A percentile compares a stretch with the other conserved stretches of the same genome.
Conservation (phyloP, 2,113 vertebrate genomes). For the Motacilla alba region DNA sequence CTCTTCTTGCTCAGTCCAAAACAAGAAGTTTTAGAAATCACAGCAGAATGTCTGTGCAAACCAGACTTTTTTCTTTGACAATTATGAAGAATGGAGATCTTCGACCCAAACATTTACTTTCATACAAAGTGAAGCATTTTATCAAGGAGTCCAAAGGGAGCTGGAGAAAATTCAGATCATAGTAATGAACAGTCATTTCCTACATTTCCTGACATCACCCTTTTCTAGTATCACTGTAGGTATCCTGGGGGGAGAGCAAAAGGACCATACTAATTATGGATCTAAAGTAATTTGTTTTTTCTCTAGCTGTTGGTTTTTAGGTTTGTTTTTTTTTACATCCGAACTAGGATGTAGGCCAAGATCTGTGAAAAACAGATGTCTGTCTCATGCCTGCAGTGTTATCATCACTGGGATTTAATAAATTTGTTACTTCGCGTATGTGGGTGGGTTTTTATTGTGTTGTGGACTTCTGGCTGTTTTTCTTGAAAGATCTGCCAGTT, state of each 20-base stretch:
- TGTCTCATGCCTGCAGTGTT: neutral
- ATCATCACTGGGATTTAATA: neutral
- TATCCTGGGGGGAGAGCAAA: neutral
- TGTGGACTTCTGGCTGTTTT: neutral
- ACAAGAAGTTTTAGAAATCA: neutral
- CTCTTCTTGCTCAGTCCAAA: neutral
- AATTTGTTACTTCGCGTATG: neutral
- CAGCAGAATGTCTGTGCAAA: neutral
- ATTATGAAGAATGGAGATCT: neutral
- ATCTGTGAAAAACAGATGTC: slow-evolving; percentile 24
- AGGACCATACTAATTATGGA: neutral
- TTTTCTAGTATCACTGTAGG: neutral
- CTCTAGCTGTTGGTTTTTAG: neutral
- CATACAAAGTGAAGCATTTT: neutral
- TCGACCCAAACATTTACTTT: neutral
- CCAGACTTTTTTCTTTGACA: neutral
- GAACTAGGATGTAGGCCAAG: slow-evolving; percentile 16
- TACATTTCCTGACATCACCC: neutral
- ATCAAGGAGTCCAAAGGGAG: neutral
- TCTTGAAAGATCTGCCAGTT: neutral
- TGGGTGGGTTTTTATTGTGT: neutral
- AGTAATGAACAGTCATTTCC: neutral
- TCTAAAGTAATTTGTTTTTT: neutral
- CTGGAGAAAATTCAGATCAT: neutral
- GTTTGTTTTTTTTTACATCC: neutral